These are phyloP conservation scores for Semibalanus balanoides DNA, from an alignment of 1,140 invertebrate genomes.

Conservation along the genomic window DNA sequence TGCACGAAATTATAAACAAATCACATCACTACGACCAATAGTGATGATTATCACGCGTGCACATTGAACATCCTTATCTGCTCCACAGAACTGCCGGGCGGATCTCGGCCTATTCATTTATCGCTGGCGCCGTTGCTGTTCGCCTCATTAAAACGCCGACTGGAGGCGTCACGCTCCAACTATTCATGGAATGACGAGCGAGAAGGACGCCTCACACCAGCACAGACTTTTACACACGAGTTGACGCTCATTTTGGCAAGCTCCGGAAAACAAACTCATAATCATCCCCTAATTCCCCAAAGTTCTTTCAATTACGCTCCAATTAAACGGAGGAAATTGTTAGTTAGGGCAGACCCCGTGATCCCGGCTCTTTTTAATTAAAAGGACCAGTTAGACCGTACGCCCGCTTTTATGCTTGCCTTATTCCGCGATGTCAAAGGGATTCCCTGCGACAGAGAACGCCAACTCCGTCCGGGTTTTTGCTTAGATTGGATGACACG, in stretches of 20 bases:
- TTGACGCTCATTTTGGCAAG: background rate
- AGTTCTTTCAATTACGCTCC: background rate
- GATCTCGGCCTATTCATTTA: no score
- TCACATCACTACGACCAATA: no score
- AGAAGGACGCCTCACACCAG: no score
- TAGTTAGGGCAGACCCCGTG: background rate
- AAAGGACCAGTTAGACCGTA: background rate
- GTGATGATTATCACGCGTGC: no score
- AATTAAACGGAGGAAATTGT: background rate
- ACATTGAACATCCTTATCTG: no score
- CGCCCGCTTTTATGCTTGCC: background rate
- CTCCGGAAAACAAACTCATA: constrained; percentile 2
- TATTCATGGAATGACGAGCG: no score
- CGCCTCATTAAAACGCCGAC: no score
- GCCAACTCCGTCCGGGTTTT: background rate
- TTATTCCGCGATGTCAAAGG: background rate
- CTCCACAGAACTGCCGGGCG: no score
- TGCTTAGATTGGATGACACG: background rate
- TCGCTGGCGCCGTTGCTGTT: no score
- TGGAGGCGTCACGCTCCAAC: no score
- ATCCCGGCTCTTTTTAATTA: constrained; percentile 1
- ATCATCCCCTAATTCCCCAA: background rate
- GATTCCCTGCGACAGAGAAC: background rate
- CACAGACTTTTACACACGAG: background rate
- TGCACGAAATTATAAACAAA: no score